phyloP scores from a whole-genome alignment of 2,888 invertebrate species.

The Carabus problematicus region DNA sequence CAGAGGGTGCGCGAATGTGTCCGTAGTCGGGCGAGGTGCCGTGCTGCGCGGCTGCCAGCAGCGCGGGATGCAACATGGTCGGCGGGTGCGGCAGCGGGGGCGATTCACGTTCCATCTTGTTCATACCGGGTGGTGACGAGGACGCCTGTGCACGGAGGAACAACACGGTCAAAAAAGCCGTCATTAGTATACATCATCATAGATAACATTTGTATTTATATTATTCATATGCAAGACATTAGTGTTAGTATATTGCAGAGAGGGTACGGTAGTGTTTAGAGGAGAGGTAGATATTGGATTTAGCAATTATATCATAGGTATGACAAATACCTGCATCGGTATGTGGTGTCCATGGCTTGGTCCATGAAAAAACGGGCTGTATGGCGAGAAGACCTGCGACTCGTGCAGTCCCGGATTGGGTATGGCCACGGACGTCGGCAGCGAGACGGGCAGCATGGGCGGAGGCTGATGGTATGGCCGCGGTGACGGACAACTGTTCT shows the following conservation, averaged over 20 bases:
- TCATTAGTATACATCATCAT: no score
- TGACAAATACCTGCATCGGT: conserved; percentile 58
- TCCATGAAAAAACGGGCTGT: conserved; percentile 85
- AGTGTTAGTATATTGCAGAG: neutral
- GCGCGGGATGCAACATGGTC: conserved; percentile 84
- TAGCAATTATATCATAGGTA: no score
- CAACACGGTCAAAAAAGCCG: neutral
- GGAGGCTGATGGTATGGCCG: conserved; percentile 71
- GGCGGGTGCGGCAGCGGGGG: conserved; percentile 86
- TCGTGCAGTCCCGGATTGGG: conserved; percentile 95
- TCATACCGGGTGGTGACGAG: conserved; percentile 71
- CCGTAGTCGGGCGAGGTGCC: conserved; percentile 82
- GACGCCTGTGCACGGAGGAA: conserved; percentile 54
- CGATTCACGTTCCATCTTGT: conserved; percentile 78
- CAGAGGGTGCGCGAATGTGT: conserved; percentile 66
- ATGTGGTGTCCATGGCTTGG: conserved; percentile 59
- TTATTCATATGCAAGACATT: no score
- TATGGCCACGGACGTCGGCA: conserved; percentile 95
- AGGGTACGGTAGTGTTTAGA: neutral
- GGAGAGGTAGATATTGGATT: neutral
- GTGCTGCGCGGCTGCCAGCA: conserved; percentile 83
- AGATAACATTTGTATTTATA: neutral
- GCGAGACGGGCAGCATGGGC: conserved; percentile 85
- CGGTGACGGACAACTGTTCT: conserved; percentile 68
- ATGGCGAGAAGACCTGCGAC: conserved; percentile 91